Conservation (phyloP, 2,888 invertebrate genomes). For the Spilarctia lutea region DNA sequence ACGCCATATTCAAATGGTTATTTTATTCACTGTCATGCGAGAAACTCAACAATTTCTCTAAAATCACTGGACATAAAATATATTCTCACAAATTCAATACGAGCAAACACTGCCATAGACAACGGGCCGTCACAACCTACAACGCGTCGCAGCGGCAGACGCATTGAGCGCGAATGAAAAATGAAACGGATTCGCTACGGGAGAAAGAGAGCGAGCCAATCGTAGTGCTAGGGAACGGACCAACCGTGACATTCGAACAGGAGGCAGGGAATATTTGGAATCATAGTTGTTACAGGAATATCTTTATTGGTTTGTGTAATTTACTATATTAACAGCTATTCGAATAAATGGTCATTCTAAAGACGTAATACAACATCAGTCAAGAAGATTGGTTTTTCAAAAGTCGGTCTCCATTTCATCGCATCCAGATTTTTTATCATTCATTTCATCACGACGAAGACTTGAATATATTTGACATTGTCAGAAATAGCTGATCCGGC, state of each 20-base stretch:
- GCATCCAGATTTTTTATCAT: too few species aligned
- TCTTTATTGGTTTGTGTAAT: neutral
- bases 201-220: constrained; percentile 61
- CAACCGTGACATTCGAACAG: constrained; percentile 34
- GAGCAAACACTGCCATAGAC: constrained; percentile 80
- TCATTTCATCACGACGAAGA: too few species aligned
- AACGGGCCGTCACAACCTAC: constrained; percentile 67
- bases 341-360: neutral
- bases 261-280: constrained; percentile 8
- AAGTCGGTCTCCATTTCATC: too few species aligned
- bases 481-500: too few species aligned
- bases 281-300: constrained; percentile 1
- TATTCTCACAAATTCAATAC: constrained; percentile 77
- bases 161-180: constrained; percentile 83
- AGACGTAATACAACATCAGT: neutral
- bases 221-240: constrained; percentile 34
- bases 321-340: neutral
- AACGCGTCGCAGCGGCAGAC: constrained; percentile 67
- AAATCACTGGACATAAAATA: constrained; percentile 73
- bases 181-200: constrained; percentile 54
- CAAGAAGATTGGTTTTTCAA: too few species aligned
- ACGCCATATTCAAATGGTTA: constrained; percentile 80
- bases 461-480: too few species aligned
- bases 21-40: constrained; percentile 84
- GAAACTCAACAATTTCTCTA: constrained; percentile 64